phyloP scores from a whole-genome alignment of 2,797 vertebrate genomes.

The Falco biarmicus region DNA sequence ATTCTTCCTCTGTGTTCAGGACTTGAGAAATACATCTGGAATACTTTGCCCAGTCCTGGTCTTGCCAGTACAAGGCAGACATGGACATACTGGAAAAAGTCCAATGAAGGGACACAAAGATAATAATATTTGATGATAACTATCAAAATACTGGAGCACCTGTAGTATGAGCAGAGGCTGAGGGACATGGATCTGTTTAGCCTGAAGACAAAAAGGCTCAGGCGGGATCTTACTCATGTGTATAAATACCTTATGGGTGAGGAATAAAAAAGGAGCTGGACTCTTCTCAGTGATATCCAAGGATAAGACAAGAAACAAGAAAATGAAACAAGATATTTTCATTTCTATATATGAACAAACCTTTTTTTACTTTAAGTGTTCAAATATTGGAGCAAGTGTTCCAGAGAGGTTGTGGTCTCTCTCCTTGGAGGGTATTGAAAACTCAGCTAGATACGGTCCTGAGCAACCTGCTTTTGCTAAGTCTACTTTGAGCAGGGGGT shows the following conservation, averaged over 20 bases:
- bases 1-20: not conserved
- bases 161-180: not conserved
- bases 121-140: not conserved
- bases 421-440: not conserved
- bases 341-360: not conserved
- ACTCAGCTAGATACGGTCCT: too few species aligned
- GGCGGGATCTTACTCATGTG: fast-evolving
- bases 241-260: not conserved
- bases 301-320: not conserved
- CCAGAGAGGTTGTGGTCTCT: not conserved
- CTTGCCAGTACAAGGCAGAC: not conserved
- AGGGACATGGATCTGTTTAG: not conserved
- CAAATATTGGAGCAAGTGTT: not conserved
- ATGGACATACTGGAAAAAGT: not conserved
- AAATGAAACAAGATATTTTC: not conserved
- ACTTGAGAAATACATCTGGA: not conserved
- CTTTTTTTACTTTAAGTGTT: not conserved
- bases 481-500: not conserved
- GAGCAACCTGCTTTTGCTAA: not conserved
- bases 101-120: not conserved
- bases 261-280: not conserved
- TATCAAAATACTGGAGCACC: not conserved
- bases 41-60: not conserved
- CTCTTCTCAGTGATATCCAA: not conserved
- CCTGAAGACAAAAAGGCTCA: not conserved